Evolutionary conservation across 2,113 vertebrate genomes (phyloP), one percentile per base, ranked within the genome.

Genomic region (Microcebus ravelobensis): DNA sequence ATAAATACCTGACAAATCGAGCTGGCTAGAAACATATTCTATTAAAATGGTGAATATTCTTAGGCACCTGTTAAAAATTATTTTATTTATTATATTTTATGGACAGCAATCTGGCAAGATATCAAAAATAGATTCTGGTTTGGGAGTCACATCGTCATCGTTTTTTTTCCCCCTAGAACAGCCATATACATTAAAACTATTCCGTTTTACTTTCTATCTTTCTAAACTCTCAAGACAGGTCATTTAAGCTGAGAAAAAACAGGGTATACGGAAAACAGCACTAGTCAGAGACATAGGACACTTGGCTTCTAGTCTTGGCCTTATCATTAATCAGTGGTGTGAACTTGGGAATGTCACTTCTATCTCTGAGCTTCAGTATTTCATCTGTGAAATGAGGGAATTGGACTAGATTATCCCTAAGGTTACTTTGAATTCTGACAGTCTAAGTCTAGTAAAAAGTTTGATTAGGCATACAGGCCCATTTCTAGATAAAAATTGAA

Each of bases 131-230:
- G 21, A n/a, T 83, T 71, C 68, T 79, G 7, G 2, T 36, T 92
- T 89, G 8, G 21, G 34, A n/a, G 21, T 83, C 25, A 83, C 4
- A 57, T 86, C 14, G 57, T 39, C 3, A 23, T 42, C 52, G 45
- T 90, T 85, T 89, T 80, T 92, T 85, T 89, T 74, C 82, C 68
- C 90, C 83, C 31, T 45, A 57, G 15, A 87, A 83, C 10, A 93
- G 1, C 8, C 34, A 45, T 70, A 65, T 63, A 77, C 9, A 15
- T 11, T 68, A 70, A 68, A 85, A 80, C 0, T 76, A 48, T 52
- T 79, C 17, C 85, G 29, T 57, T 71, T 83, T 93, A 95, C 20
- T 94, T 85, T 10, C 34, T 93, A 21, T 6, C 1, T 39, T 87
- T 93, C 91, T 68, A 36, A 93, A 25, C 36, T 68, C 23, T 39